Percentiles rank a stretch among this genome's conserved stretches.
Evolutionary conservation across 2,797 vertebrate species (phyloP).

Genomic region (Petrocephalus sullivani): DNA sequence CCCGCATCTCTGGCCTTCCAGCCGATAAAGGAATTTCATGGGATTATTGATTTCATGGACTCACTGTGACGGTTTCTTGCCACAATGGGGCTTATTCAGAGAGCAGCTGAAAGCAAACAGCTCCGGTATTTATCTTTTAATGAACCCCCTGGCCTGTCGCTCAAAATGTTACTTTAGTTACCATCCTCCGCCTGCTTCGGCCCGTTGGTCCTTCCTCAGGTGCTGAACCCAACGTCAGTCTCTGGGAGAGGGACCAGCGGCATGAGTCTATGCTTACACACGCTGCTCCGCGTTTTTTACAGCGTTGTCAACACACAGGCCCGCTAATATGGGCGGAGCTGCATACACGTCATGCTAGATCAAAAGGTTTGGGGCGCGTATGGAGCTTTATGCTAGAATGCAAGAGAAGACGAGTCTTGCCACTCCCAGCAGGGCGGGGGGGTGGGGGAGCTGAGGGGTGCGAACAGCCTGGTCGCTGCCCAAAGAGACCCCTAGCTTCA

Average conservation of each 20-base stretch:
- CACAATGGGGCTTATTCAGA: neutral
- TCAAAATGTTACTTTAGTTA: neutral
- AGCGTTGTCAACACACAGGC: neutral
- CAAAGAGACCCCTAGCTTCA: neutral
- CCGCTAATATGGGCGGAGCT: neutral
- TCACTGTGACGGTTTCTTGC: neutral
- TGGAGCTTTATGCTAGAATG: neutral
- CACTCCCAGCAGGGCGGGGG: neutral
- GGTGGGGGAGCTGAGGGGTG: neutral
- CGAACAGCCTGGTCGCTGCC: neutral
- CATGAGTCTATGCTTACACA: neutral
- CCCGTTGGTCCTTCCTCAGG: neutral
- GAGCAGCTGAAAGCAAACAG: neutral
- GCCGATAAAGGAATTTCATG: neutral
- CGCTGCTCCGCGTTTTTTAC: neutral
- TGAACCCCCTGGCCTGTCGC: neutral
- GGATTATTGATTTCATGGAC: constrained; percentile 3
- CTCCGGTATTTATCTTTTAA: neutral
- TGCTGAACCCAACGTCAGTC: neutral
- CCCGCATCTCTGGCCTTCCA: neutral
- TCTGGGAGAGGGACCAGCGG: neutral
- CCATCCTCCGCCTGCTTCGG: neutral
- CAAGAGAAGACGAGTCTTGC: neutral
- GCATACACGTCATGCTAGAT: neutral
- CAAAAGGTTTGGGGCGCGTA: neutral